Percentiles rank a stretch among this genome's conserved stretches.
These are phyloP conservation scores for Rhimphoctona megacephalus DNA, from an alignment of 2,888 invertebrate species.

Conservation along the genomic window DNA sequence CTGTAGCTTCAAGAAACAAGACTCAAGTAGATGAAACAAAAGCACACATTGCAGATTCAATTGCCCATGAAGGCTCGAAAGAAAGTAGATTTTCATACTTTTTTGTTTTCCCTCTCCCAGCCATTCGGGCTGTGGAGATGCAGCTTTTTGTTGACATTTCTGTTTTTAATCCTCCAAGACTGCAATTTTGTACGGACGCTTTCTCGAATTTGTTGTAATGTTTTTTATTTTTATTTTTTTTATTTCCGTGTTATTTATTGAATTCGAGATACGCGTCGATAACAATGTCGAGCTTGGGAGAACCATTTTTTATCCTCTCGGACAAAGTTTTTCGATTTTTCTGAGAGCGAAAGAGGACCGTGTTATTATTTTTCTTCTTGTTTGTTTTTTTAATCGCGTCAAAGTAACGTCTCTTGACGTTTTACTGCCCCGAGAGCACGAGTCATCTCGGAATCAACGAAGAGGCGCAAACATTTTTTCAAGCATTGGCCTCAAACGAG, in stretches of 20 bases:
- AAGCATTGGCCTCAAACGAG: slow-evolving; percentile 30
- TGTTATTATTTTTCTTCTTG: no score
- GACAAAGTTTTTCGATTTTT: slow-evolving; percentile 20
- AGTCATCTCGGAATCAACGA: slow-evolving; percentile 23
- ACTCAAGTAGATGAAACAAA: slow-evolving; percentile 42
- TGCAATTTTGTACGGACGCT: slow-evolving; percentile 39
- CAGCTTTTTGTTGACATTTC: background rate
- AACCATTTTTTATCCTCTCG: slow-evolving; percentile 7
- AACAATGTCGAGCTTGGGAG: slow-evolving; percentile 14
- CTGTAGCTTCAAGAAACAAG: slow-evolving; percentile 46
- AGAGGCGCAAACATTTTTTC: background rate
- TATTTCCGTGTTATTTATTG: slow-evolving; percentile 14
- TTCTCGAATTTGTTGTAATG: slow-evolving; percentile 35
- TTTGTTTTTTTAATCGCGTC: background rate
- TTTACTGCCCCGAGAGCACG: slow-evolving; percentile 60
- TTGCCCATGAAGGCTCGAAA: slow-evolving; percentile 29
- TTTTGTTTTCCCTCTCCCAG: slow-evolving; percentile 5
- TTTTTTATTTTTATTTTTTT: slow-evolving; percentile 13
- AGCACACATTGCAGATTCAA: slow-evolving; percentile 19
- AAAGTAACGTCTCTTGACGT: background rate
- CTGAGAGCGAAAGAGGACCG: background rate
- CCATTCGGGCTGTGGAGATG: background rate
- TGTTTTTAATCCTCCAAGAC: slow-evolving; percentile 35
- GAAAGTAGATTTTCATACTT: slow-evolving; percentile 48
- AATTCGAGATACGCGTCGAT: slow-evolving; percentile 28